Base-by-base conservation (phyloP, 2,888 invertebrate species). In the Nomada fucata region DNA sequence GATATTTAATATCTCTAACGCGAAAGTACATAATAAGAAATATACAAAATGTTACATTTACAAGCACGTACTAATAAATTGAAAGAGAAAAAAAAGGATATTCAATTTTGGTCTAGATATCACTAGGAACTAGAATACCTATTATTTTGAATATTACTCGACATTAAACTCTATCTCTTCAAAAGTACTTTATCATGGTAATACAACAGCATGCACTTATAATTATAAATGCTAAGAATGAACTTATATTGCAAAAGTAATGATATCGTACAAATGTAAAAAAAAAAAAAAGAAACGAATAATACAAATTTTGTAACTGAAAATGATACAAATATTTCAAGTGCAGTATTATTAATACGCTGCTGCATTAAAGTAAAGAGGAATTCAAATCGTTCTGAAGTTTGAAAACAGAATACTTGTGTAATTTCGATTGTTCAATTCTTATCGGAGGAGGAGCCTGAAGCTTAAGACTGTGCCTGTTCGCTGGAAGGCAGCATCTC, bases 391-490 rank as follows among this genome's bases (percentile, higher is more conserved):
- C 88, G 87, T 88, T 88, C 89, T 89, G 88, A 88, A 88, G 87
- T 88, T 89, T 89, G 85, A 89, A 89, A 90, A 90, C 85, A 86
- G 77, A 78, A 85, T 89, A 83, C 80, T 86, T 89, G 82, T 84
- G 74, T 86, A 83, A 88, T 88, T 86, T 85, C 67, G 87, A 88
- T 84, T 85, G 82, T 86, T 83, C 76, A 88, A 89, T 87, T 86
- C 77, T 86, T 85, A 82, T 80, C 85, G 91, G 92, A 92, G 92
- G 92, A 93, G 91, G 89, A 93, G 93, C 92, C 93, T 90, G 89
- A 91, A 92, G 92, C 92, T 93, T 92, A 93, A 92, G 93, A 93
- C 93, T 92, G 91, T 91, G 93, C 92, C 92, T 93, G 92, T 93
- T 92, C 90, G 93, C 93, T 92, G 93, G 93, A 91, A 92, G 93